Base-by-base conservation (phyloP, 2,113 vertebrate species). In the Lepus timidus region DNA sequence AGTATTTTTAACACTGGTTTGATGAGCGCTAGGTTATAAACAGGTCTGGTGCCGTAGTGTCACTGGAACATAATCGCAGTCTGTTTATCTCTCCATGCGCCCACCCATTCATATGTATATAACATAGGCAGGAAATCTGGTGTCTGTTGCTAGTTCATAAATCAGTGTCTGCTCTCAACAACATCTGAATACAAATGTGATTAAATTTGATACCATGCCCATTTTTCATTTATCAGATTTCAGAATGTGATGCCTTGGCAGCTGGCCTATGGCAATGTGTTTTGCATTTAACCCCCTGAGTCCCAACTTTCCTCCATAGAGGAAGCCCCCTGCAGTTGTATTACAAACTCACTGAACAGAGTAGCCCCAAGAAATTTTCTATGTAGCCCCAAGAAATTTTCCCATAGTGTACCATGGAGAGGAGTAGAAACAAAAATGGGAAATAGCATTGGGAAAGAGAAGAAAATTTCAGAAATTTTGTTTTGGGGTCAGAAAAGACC, bases 131-230 rank as follows among this genome's bases (percentile, higher is more conserved):
- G 94, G 97, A 97, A 98, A 97, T 97, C 97, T 97, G 94, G 93
- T 98, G 96, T 97, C 94, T 97, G 96, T 93, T 97, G 96, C 97
- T 98, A 97, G 85, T 97, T 96, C 96, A 96, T 98, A 98, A 98
- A 98, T 98, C 98, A 98, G 95, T 94, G 96, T 97, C 93, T 52
- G 90, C 93, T 98, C 93, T 97, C 97, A 97, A 93, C 92, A 98
- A 92, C 89, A 90, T 96, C 95, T 97, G 97, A 98, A 98, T 98
- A 98, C 90, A 98, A 98, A 98, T 98, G 96, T 97, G 97, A 98
- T 97, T 97, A 98, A 96, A 96, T 96, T 97, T 98, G 97, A 98
- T 96, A 95, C 87, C 0, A 4, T 95, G 97, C 95, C 96, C 84
- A 76, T 96, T 97, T 97, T 96, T 97, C 91, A 95, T 96, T 97